These are phyloP conservation scores for Lasiurus cinereus DNA, from an alignment of 2,113 vertebrate species.

Conservation along the genomic window DNA sequence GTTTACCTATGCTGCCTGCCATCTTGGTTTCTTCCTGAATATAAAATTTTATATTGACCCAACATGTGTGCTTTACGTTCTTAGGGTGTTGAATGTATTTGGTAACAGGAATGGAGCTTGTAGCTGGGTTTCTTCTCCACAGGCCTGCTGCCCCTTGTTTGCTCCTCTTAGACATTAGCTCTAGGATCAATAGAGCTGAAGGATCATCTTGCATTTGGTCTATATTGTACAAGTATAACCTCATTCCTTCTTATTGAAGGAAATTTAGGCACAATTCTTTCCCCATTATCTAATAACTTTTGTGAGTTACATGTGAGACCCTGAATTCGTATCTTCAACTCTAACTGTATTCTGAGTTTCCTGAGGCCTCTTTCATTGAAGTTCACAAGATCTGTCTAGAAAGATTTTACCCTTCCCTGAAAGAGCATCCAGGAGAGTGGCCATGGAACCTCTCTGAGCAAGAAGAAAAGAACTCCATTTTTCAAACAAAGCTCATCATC, in stretches of 20 bases:
- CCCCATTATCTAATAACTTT: background rate
- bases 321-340: background rate
- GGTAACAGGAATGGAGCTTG: background rate
- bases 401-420: background rate
- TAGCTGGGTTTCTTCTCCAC: background rate
- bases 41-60: conserved; percentile 4
- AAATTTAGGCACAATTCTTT: background rate
- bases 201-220: background rate
- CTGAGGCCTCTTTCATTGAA: background rate
- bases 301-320: background rate
- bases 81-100: background rate
- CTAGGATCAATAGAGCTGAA: background rate
- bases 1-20: no score
- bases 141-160: background rate
- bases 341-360: background rate
- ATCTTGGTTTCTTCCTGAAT: background rate
- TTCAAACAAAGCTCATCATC: background rate
- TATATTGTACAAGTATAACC: background rate
- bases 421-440: background rate
- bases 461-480: conserved; percentile 30
- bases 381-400: background rate
- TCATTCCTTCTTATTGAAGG: background rate
- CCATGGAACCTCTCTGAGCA: background rate
- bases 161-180: background rate
- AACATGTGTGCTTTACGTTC: background rate